Percentiles rank a stretch among this genome's conserved stretches.
Conservation (phyloP, 2,888 invertebrate species). For the Agriopis marginaria region DNA sequence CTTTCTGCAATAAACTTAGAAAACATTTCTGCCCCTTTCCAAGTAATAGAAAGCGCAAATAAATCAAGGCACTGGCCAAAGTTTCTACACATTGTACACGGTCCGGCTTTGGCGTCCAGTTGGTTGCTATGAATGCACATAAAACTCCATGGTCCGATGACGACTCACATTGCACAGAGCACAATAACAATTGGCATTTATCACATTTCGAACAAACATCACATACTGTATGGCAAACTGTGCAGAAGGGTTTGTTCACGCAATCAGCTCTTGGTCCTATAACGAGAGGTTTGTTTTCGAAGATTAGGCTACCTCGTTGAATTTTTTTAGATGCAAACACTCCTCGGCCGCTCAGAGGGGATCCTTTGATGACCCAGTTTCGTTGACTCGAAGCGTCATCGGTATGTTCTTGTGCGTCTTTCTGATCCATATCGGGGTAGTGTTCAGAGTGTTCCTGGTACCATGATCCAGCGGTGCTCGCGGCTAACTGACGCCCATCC, state of each 20-base stretch:
- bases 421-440: constrained; percentile 51
- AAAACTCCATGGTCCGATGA: constrained; percentile 84
- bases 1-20: constrained; percentile 77
- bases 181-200: constrained; percentile 89
- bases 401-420: constrained; percentile 44
- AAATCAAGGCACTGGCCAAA: constrained; percentile 61
- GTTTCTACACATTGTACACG: constrained; percentile 47
- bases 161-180: constrained; percentile 87
- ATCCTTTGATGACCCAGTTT: constrained; percentile 86
- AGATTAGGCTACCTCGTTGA: constrained; percentile 88
- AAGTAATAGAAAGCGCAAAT: constrained; percentile 66
- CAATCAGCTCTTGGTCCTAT: constrained; percentile 88
- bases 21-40: constrained; percentile 72
- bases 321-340: constrained; percentile 89
- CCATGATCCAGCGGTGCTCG: constrained; percentile 53
- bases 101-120: constrained; percentile 73
- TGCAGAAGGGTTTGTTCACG: constrained; percentile 85
- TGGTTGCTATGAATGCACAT: constrained; percentile 86
- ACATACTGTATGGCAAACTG: constrained; percentile 86
- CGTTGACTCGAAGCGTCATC: constrained; percentile 39
- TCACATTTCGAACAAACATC: constrained; percentile 79
- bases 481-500: constrained; percentile 66
- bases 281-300: constrained; percentile 88
- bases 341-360: constrained; percentile 89
- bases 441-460: constrained; percentile 40